Base-by-base conservation (phyloP, 2,888 invertebrate species). In the Dolomedes plantarius region DNA sequence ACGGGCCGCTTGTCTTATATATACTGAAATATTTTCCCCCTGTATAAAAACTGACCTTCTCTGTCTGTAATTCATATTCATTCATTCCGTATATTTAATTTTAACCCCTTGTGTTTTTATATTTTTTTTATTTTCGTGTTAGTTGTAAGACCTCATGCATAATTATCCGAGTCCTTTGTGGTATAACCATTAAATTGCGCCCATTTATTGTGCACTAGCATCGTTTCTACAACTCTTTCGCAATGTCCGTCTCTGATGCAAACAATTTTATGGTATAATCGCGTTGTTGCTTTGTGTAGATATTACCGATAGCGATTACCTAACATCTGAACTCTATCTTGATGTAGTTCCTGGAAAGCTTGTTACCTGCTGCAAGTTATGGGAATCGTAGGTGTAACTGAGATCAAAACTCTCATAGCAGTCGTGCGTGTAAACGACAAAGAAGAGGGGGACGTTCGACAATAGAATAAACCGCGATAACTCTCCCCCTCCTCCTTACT, bases 391-490 rank as follows among this genome's bases (percentile, higher is more conserved):
- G 46, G 46, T 46, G 46, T 23, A 7, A 36, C 36, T 36, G 36
- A 23, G 23, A 56, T 56, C 56, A 56, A 11, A 56, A 16, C 23
- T 23, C 56, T 46, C 41, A 1, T 46, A 16, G 23, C 56, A 56
- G 23, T 56, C 23, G 23, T 23, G 56, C 65, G n/a, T 65, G 65
- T 31, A 65, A 65, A 65, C 23, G 56, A 56, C 56, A 23, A 56
- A 56, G 16, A 50, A 23, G 23, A 31, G 27, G n/a, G 23, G 3
- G 16, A 56, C 56, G 3, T 23, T 23, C 56, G 2, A 31, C 65
- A 65, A 65, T 65, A 6, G 65, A 65, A 65, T 31, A 65, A 31
- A 29, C 65, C 29, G 16, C 16, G 29, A 31, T 62, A 23, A 27
- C 13, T n/a, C n/a, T 11, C n/a, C 65, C 6, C 62, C 28, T n/a